Base-by-base conservation (phyloP, 2,888 invertebrate species). In the Andrena camellia region DNA sequence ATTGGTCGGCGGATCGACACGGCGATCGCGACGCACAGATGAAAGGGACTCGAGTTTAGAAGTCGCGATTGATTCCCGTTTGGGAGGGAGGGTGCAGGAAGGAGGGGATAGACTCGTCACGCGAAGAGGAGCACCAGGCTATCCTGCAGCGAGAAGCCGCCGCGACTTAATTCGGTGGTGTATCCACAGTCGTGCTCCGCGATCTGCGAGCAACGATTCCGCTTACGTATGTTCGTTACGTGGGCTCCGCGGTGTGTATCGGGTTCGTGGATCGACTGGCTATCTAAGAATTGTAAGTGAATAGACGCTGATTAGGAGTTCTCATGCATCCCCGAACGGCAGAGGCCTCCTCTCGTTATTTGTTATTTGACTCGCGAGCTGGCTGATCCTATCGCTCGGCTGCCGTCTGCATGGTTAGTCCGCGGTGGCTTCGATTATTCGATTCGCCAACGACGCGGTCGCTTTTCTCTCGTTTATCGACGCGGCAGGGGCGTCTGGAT, bases 181-280 rank as follows among this genome's bases (percentile, higher is more conserved):
- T 52, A 71, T 82, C 62, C 70, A 54, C 23, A 50, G 54, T 50
- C 71, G 63, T 50, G 74, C 26, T 20, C 50, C 60, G 42, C 29
- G 59, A 50, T 66, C 73, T 57, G 57, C 26, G 70, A 64, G 59
- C 52, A 63, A 26, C 54, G 57, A 48, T 17, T 20, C 20, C 66
- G 69, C 20, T 64, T 59, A 75, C 64, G 81, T 79, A 74, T 31
- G 66, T 75, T 62, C 33, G 66, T 80, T 80, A 71, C 48, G 71
- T 57, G 42, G 68, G 66, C 23, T 4, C 20, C 75, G 60, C 60
- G 60, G 42, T 17, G 42, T 42, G 62, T 80, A 80, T 79, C 75
- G 74, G 52, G 74, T 74, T 73, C 70, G 75, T 81, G 81, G 81
- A 82, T 80, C 81, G 81, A 75, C 81, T 81, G 50, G 60, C 62